Evolutionary conservation across 2,888 invertebrate species (phyloP).

Genomic region (Drosophila ezoana): DNA sequence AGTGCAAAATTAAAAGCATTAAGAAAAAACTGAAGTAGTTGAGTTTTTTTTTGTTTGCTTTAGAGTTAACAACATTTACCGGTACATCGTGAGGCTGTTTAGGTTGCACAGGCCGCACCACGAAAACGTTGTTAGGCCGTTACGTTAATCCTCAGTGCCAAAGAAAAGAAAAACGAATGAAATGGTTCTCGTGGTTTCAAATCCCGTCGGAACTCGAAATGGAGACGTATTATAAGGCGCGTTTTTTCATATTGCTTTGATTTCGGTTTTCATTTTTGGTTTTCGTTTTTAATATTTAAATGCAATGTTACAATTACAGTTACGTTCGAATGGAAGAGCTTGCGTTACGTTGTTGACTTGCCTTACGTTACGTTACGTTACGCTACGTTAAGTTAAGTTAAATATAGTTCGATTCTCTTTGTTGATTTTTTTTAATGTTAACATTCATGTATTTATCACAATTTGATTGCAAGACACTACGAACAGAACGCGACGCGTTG

Average conservation of each 20-base stretch:
- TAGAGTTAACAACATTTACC: conserved; percentile 63
- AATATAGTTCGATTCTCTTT: conserved; percentile 4
- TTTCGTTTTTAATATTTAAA: conserved; percentile 18
- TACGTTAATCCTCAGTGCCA: conserved; percentile 53
- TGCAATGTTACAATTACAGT: conserved; percentile 39
- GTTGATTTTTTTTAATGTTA: conserved; percentile 10
- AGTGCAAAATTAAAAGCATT: background rate
- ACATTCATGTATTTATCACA: conserved; percentile 37
- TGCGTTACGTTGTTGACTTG: conserved; percentile 19
- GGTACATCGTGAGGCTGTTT: conserved; percentile 78
- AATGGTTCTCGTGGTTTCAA: conserved; percentile 18
- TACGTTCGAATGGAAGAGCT: conserved; percentile 36
- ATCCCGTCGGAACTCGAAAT: conserved; percentile 24
- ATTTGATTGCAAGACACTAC: conserved; percentile 37
- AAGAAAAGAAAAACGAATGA: conserved; percentile 49
- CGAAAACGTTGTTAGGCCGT: conserved; percentile 78
- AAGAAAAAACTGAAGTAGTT: background rate
- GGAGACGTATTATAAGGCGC: conserved; percentile 14
- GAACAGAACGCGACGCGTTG: conserved; percentile 49
- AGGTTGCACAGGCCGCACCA: conserved; percentile 78
- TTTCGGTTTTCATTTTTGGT: conserved; percentile 1
- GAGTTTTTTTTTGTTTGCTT: conserved; percentile 10
- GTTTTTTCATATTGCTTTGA: conserved; percentile 36
- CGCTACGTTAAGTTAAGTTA: conserved; percentile 25
- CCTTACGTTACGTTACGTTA: conserved; percentile 20